A percentile compares a stretch with the other conserved stretches of the same genome.
Evolutionary conservation across 2,797 vertebrate species (phyloP).

Genomic region (Potorous gilbertii): DNA sequence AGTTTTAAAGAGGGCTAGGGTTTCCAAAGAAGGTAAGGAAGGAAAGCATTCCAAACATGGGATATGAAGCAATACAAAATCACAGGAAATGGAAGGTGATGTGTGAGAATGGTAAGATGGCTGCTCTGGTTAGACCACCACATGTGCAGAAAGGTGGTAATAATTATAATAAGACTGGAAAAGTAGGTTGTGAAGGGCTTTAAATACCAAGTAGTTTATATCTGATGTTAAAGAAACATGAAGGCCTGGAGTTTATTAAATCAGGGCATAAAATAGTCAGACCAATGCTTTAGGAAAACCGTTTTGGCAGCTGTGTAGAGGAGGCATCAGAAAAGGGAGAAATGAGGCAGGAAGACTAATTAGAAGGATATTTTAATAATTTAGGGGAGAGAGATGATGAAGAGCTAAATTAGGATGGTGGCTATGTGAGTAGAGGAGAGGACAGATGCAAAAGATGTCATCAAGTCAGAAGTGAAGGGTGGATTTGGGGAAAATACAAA

Average conservation of each 20-base stretch:
- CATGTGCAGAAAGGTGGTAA: not conserved
- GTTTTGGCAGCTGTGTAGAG: not conserved
- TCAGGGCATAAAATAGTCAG: not conserved
- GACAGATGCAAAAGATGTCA: not conserved
- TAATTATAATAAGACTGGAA: not conserved
- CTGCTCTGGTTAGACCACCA: not conserved
- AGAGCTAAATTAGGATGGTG: not conserved
- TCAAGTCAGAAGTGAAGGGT: not conserved
- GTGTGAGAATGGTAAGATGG: not conserved
- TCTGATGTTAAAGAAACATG: not conserved
- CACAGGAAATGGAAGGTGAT: not conserved
- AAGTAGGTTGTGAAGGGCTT: not conserved
- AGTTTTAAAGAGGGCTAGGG: not conserved
- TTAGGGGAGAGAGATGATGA: not conserved
- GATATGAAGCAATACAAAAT: not conserved
- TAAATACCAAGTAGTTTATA: not conserved
- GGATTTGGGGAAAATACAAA: not conserved
- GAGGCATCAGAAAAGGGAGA: not conserved
- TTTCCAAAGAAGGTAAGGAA: not conserved
- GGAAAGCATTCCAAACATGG: not conserved
- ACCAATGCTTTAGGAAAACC: not conserved
- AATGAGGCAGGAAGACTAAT: not conserved
- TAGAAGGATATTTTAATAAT: not conserved
- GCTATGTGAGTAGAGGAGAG: not conserved
- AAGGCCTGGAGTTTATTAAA: not conserved